Base-by-base conservation (phyloP, 2,113 vertebrate genomes). In the Pachyramphus minor region DNA sequence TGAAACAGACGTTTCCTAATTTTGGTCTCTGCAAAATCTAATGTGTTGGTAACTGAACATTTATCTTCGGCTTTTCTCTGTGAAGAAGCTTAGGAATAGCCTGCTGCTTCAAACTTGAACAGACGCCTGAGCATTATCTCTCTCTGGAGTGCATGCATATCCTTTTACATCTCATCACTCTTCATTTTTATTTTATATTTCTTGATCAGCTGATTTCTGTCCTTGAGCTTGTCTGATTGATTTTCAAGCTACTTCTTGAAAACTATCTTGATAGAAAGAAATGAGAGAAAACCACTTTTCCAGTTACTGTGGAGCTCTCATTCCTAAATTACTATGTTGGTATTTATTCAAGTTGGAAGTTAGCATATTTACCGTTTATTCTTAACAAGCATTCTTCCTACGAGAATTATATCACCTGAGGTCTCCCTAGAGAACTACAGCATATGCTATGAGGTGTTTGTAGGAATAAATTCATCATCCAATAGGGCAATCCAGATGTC, bases 121-220 rank as follows among this genome's bases (percentile, higher is more conserved):
- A 85, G 62, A 55, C 2, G 5, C 53, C 33, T 83, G 58, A 71
- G 35, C 14, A 42, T 75, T 93, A n/a, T 84, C 50, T 91, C 33
- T 86, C 53, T 83, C 45, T 53, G 60, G 55, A 89, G 55, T 37
- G 15, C 45, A 19, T 66, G 27, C 30, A 41, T 86, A 88, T 39
- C 45, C 63, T 89, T 95, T 87, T 84, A 55, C 42, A 67, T 69
- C 50, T 84, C 83, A 92, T 89, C 49, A 90, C 12, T 92, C 91
- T 91, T 91, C 50, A 67, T 94, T 87, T 84, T 63, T 60, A 64
- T 75, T 94, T 89, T 39, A 58, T 81, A 53, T 63, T 87, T 90
- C 39, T 89, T 84, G 55, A 78, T 87, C 88, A 93, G n/a, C 31
- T 89, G 52, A 76, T 90, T 92, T 88, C 68, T 84, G 55, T 85